Evolutionary conservation across 2,113 vertebrate species (phyloP).

Genomic region (Bothrops jararaca): DNA sequence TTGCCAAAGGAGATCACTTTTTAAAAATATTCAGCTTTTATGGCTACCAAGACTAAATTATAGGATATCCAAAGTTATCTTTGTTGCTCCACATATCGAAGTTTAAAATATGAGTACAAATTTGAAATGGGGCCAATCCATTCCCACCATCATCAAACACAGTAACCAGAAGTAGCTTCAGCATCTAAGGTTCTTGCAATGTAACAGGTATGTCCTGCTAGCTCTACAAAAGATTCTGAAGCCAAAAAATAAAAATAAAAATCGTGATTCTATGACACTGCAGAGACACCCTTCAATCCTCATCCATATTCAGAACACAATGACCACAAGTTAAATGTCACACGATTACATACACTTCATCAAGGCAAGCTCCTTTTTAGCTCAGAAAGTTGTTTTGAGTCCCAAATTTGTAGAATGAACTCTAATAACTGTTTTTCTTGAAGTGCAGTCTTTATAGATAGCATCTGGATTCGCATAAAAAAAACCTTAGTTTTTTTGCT

Average conservation of each 20-base stretch:
- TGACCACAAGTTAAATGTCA: neutral
- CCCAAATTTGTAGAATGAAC: neutral
- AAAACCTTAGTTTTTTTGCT: neutral
- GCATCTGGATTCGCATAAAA: neutral
- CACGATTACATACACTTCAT: neutral
- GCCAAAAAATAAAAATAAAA: too few species aligned
- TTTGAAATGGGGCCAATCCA: neutral
- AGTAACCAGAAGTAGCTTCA: neutral
- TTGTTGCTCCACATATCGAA: neutral
- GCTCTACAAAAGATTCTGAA: neutral
- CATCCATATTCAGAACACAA: neutral
- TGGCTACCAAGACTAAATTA: constrained; percentile 35
- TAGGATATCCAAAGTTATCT: neutral
- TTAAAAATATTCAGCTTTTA: neutral
- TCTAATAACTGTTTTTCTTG: neutral
- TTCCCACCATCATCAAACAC: neutral
- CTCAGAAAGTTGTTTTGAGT: neutral
- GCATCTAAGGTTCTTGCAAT: neutral
- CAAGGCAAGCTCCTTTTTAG: neutral
- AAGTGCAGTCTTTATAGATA: neutral
- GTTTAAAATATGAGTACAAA: neutral
- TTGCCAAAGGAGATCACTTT: neutral
- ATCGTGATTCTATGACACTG: neutral
- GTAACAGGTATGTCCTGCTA: neutral
- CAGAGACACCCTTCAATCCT: neutral